These are phyloP conservation scores for Scaptomyza reducta DNA, from an alignment of 2,888 invertebrate genomes.

Conservation along the genomic window DNA sequence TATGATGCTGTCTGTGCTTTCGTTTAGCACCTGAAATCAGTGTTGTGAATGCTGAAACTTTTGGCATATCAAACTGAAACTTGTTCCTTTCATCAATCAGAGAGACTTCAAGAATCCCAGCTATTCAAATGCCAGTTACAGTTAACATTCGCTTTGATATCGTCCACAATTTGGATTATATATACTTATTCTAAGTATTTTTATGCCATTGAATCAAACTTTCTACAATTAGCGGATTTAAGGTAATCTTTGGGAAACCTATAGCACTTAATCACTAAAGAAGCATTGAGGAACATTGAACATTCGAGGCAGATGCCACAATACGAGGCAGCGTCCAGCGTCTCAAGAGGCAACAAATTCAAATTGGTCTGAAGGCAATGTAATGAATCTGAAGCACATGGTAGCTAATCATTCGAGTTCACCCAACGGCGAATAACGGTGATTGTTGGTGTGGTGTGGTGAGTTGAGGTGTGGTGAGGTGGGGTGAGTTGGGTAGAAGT, in stretches of 20 bases:
- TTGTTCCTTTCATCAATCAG: background rate
- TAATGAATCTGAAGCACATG: constrained; percentile 31
- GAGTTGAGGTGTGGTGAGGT: background rate
- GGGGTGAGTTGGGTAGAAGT: background rate
- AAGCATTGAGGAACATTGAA: background rate
- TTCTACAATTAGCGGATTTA: background rate
- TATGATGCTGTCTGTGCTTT: too few species aligned
- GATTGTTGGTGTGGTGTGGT: background rate
- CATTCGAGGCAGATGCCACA: background rate
- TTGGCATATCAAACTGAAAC: background rate
- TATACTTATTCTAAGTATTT: too few species aligned
- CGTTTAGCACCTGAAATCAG: background rate
- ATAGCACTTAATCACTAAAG: background rate
- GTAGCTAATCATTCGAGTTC: constrained; percentile 4
- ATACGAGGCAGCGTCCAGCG: background rate
- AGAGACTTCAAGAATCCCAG: too few species aligned
- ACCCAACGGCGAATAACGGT: background rate
- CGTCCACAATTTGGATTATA: too few species aligned
- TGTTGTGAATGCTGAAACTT: background rate
- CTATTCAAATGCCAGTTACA: too few species aligned
- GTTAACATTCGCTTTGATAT: too few species aligned
- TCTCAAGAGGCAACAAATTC: background rate
- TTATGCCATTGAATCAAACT: background rate
- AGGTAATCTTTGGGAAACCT: background rate
- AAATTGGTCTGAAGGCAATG: constrained; percentile 14